Evolutionary conservation across 2,113 vertebrate genomes (phyloP).

Genomic region (Machaerirhynchus nigripectus): DNA sequence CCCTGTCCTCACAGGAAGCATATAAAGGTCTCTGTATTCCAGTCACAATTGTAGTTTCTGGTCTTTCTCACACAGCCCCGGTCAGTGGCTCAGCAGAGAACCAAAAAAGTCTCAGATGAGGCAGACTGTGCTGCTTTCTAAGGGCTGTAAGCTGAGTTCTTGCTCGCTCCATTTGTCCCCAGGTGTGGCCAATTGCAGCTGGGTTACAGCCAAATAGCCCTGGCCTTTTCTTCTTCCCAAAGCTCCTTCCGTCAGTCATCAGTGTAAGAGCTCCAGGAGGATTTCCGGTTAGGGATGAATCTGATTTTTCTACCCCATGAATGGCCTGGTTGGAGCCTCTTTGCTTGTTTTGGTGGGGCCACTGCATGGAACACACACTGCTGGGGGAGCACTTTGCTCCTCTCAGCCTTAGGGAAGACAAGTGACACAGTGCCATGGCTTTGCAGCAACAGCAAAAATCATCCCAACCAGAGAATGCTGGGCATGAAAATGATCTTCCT

Average conservation of each 20-base stretch:
- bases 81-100: background rate
- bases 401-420: background rate
- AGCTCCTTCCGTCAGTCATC: background rate
- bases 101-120: background rate
- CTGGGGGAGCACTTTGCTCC: background rate
- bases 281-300: background rate
- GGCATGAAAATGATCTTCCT: background rate
- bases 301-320: background rate
- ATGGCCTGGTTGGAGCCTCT: background rate
- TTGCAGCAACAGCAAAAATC: background rate
- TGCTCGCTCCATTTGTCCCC: background rate
- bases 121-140: background rate
- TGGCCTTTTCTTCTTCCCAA: background rate
- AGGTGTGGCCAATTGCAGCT: background rate
- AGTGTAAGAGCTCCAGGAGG: background rate
- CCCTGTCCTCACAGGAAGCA: background rate
- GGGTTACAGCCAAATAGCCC: background rate
- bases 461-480: background rate
- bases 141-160: background rate
- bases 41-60: background rate
- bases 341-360: background rate
- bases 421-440: background rate
- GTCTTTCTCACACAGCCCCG: background rate
- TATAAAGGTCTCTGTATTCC: background rate
- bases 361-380: background rate